Percentiles rank a stretch among this genome's conserved stretches.
These are phyloP conservation scores for Standfussiana lucernea DNA, from an alignment of 2,888 invertebrate genomes.

Conservation along the genomic window DNA sequence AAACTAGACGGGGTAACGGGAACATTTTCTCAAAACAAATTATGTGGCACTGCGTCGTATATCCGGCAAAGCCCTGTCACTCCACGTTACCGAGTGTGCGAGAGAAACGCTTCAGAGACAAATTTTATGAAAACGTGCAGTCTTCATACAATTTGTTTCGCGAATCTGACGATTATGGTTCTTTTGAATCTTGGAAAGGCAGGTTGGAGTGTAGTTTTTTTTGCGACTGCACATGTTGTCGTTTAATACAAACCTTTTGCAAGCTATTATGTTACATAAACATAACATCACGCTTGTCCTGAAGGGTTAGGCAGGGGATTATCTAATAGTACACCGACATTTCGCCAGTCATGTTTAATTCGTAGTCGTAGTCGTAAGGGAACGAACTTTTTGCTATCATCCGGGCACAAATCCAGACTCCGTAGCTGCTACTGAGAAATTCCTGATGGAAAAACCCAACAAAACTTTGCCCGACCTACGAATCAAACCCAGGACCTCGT, in stretches of 20 bases:
- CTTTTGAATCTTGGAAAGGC: constrained; percentile 9
- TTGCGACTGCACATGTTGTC: background rate
- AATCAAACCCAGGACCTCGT: too few species aligned
- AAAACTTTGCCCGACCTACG: too few species aligned
- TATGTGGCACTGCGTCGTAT: constrained; percentile 41
- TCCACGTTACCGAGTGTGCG: constrained; percentile 31
- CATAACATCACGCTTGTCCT: too few species aligned
- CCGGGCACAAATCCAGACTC: too few species aligned
- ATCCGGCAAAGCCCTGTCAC: constrained; percentile 57
- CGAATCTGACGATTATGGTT: constrained; percentile 13
- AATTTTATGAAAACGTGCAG: constrained; percentile 50
- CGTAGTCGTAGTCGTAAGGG: too few species aligned
- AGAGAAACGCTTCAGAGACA: constrained; percentile 34
- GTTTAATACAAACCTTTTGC: background rate
- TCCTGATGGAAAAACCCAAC: too few species aligned
- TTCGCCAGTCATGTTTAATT: too few species aligned
- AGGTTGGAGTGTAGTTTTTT: background rate
- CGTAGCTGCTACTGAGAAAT: too few species aligned
- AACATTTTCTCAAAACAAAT: constrained; percentile 57
- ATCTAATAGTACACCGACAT: too few species aligned
- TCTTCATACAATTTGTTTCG: constrained; percentile 39
- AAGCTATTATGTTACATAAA: too few species aligned
- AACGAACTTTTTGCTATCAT: too few species aligned
- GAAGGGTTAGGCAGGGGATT: too few species aligned
- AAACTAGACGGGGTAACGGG: constrained; percentile 21